A percentile compares a stretch with the other conserved stretches of the same genome.
Conservation (phyloP, 2,113 vertebrate species). For the Butorides virescens region DNA sequence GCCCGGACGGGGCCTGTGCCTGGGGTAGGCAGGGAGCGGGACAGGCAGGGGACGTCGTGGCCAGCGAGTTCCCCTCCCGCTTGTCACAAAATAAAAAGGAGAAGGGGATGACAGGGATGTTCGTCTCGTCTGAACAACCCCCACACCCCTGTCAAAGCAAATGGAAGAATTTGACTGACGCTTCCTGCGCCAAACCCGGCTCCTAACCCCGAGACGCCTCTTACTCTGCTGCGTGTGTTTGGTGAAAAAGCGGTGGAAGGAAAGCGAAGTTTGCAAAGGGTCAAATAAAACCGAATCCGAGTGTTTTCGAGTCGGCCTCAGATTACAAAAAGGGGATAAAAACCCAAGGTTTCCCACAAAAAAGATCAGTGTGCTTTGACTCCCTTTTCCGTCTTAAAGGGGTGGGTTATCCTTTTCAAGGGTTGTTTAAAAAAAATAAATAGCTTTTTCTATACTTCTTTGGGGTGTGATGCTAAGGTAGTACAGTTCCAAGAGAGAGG, state of each 20-base stretch:
- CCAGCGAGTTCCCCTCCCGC: background rate
- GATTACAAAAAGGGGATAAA: background rate
- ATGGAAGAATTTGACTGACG: background rate
- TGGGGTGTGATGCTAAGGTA: background rate
- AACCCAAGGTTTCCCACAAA: background rate
- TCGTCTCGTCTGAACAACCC: background rate
- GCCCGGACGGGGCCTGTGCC: background rate
- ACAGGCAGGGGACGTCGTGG: background rate
- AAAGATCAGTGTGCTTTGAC: background rate
- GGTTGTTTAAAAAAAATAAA: background rate
- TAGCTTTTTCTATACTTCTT: background rate
- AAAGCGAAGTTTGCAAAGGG: background rate
- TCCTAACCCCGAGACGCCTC: background rate
- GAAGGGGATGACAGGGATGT: background rate
- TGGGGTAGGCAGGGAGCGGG: background rate
- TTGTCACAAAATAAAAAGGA: background rate
- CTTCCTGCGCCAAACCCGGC: background rate
- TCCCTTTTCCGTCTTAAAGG: background rate
- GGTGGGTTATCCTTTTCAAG: background rate
- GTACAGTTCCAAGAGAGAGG: background rate
- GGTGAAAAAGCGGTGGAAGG: background rate
- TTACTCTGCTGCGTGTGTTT: background rate
- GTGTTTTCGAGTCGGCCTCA: rapidly evolving
- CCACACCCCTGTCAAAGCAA: background rate
- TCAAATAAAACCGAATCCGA: background rate